Conservation (phyloP, 2,113 vertebrate species). For the Maccullochella peelii region DNA sequence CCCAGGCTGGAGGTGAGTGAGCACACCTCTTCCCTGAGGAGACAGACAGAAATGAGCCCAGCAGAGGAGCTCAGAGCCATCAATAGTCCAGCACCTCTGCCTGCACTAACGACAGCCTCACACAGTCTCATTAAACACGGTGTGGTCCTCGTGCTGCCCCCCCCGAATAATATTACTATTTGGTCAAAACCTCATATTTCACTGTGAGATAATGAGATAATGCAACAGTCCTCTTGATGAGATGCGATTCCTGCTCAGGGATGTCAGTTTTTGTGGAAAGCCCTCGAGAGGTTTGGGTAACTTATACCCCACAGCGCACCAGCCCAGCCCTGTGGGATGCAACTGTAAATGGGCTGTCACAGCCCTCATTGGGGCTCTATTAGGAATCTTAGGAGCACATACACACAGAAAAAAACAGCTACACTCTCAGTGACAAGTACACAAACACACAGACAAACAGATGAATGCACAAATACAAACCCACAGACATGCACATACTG, state of each 20-base stretch:
- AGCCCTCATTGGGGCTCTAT: constrained; percentile 48
- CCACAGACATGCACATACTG: neutral
- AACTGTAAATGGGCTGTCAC: constrained; percentile 75
- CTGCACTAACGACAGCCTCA: constrained; percentile 40
- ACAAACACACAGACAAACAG: constrained; percentile 13
- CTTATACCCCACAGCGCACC: constrained; percentile 45
- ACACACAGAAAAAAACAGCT: constrained; percentile 16
- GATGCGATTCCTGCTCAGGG: constrained; percentile 7
- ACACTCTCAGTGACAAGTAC: constrained; percentile 26
- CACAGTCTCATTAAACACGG: constrained; percentile 59
- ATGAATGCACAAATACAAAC: neutral
- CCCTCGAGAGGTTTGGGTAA: constrained; percentile 29
- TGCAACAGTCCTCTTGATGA: constrained; percentile 1
- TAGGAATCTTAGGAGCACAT: constrained; percentile 22
- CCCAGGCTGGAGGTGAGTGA: constrained; percentile 64
- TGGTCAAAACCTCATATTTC: constrained; percentile 17
- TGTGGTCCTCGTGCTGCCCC: constrained; percentile 14
- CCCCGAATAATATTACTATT: constrained; percentile 50
- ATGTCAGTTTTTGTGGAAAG: constrained; percentile 30
- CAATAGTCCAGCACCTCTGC: constrained; percentile 65
- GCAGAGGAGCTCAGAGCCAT: constrained; percentile 58
- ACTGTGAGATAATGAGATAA: constrained; percentile 15
- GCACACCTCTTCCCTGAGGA: constrained; percentile 56
- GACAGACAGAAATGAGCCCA: constrained; percentile 67
- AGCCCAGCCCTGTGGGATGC: constrained; percentile 45